Base-by-base conservation (phyloP, 2,113 vertebrate genomes). In the Ophiodon elongatus region DNA sequence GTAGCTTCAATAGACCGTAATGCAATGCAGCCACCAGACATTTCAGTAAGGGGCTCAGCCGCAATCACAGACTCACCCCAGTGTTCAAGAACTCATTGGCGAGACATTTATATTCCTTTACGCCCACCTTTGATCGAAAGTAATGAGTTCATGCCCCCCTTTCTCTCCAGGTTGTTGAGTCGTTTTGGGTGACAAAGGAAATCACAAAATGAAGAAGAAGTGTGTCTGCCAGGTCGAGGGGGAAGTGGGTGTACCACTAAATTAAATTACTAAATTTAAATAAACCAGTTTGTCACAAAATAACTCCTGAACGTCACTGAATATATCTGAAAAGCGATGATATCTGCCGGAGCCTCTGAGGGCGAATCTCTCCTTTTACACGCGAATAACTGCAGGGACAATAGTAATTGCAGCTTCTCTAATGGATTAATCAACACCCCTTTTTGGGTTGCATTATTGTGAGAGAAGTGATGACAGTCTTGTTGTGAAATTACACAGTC, bases 381-480 rank as follows among this genome's bases (percentile, higher is more conserved):
- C 29, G 57, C 57, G 82, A 87, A 89, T 79, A 73, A 82, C 85
- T 86, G 72, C 64, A 57, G 78, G 73, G 65, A 65, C 69, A 79
- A 72, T 57, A 62, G 62, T 82, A 83, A 80, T 87, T 89, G 64
- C 52, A 59, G 77, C 79, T 82, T 80, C 43, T 71, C 67, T 88
- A 87, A 89, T 88, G 77, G 88, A 85, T 79, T 85, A 84, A 89
- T 88, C 86, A 86, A 84, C 80, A 70, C 50, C 56, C 39, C 60
- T 81, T 85, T 85, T 50, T 37, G 35, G 35, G 2, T 4, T 11
- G n/a, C 43, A 85, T 79, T 76, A 73, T 33, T 72, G 70, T 59
- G 77, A 87, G 70, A 45, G 41, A 76, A 72, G 81, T 73, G 62
- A 83, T 78, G 82, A 82, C 73, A 66, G 70, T 29, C 37, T 84